Conservation (phyloP, 2,113 vertebrate species). For the Centropus unirufus region DNA sequence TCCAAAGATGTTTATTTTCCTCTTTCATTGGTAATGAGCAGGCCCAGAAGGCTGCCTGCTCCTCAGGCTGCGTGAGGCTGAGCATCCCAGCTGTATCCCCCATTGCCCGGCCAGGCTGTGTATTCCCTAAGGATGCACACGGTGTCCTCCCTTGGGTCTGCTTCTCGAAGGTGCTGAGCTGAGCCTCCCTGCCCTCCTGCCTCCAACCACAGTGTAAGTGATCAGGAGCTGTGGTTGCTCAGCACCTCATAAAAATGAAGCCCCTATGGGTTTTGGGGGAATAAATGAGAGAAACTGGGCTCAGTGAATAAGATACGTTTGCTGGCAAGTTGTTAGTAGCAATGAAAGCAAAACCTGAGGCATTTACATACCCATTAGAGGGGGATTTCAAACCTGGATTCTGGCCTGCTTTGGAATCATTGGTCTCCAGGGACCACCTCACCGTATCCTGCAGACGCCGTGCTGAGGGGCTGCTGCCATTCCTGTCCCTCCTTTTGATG, state of each 20-base stretch:
- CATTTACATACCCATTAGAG: neutral
- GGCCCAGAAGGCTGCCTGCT: accelerated
- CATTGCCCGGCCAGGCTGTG: neutral
- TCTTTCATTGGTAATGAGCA: neutral
- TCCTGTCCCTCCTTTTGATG: neutral
- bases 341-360: neutral
- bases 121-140: accelerated
- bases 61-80: neutral
- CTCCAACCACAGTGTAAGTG: neutral
- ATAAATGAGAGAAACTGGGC: neutral
- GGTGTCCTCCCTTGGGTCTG: neutral
- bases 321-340: neutral
- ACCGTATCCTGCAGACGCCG: neutral
- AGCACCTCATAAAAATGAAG: conserved; percentile 6
- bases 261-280: neutral
- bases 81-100: neutral
- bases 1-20: neutral
- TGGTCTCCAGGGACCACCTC: neutral
- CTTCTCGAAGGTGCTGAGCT: neutral
- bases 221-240: conserved; percentile 37
- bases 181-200: neutral
- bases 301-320: neutral
- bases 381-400: neutral
- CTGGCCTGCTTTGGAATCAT: neutral
- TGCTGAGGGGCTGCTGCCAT: neutral